Percentiles rank a stretch among this genome's conserved stretches.
Evolutionary conservation across 2,888 invertebrate species (phyloP).

Genomic region (Tachina grossa): DNA sequence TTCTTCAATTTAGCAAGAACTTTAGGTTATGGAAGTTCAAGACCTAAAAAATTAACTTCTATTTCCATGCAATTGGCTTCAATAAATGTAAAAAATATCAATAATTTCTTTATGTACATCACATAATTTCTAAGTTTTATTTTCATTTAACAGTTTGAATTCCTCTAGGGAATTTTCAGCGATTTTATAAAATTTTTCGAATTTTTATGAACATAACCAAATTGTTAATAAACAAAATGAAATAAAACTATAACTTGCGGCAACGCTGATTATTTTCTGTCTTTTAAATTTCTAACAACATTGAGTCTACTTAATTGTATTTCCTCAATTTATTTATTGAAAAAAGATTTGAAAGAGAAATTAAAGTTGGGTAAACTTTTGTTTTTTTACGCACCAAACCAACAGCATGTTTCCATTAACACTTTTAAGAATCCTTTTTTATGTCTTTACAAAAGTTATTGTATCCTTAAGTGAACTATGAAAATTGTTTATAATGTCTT

Average conservation of each 20-base stretch:
- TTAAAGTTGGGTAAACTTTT: constrained; percentile 27
- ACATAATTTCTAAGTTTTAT: no score
- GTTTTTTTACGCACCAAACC: not conserved
- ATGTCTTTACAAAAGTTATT: not conserved
- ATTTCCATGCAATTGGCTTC: no score
- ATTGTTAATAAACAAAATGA: no score
- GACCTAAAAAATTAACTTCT: no score
- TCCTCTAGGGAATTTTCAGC: no score
- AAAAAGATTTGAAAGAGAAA: constrained; percentile 38
- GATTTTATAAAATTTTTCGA: no score
- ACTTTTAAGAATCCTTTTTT: constrained; percentile 7
- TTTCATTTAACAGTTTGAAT: no score
- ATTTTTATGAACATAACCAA: no score
- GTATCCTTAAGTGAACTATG: constrained; percentile 1
- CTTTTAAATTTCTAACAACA: not conserved
- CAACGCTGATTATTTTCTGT: not conserved
- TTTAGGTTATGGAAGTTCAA: no score
- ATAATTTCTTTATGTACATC: no score
- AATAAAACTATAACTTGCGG: not conserved
- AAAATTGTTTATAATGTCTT: not conserved
- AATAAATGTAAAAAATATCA: no score
- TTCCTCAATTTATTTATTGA: constrained; percentile 34
- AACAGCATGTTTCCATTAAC: not conserved
- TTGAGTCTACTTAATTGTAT: not conserved
- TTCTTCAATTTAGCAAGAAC: no score